Evolutionary conservation across 1,140 invertebrate species (phyloP), one percentile per base, ranked within the genome.

Genomic region (Leptoteleia sp.): DNA sequence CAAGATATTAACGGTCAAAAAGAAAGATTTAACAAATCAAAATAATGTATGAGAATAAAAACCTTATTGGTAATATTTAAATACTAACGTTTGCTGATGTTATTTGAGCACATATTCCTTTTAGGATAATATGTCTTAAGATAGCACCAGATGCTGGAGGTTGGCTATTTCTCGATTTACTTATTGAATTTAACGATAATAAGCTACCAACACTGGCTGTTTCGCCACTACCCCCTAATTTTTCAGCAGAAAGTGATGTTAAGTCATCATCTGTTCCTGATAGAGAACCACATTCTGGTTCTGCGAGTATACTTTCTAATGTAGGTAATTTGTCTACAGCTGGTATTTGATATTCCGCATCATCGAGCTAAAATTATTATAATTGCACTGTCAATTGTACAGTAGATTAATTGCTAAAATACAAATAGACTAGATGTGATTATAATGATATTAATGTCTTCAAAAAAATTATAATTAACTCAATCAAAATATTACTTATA

Each of bases 51-150:
- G n/a, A n/a, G n/a, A n/a, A n/a, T n/a, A n/a, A n/a, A n/a, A n/a
- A n/a, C n/a, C n/a, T n/a, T n/a, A n/a, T 25, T 25, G 22, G 3
- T 16, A 47, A 40, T 16, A 7, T 3, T 27, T 22, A 8, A 43
- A 29, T 76, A 76, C 91, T 91, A 91, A 95, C 95, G 57, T 92
- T 91, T 12, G 95, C 95, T 13, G 95, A 95, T 11, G 91, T 88
- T n/a, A 97, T 90, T 88, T 97, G 96, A 15, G 95, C 91, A n/a
- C 96, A 95, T 27, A 97, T 93, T 72, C 94, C 95, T 89, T 96
- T 94, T 8, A 97, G 88, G 40, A 95, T 92, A 17, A 94, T 93
- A 87, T 96, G 95, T 40, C 94, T 92, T 67, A 97, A 88, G 65
- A 97, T 94, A 27, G 94, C 94, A 42, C 93, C 93, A n/a, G 91